Evolutionary conservation across 2,797 vertebrate genomes (phyloP).

Genomic region (Echiichthys vipera): DNA sequence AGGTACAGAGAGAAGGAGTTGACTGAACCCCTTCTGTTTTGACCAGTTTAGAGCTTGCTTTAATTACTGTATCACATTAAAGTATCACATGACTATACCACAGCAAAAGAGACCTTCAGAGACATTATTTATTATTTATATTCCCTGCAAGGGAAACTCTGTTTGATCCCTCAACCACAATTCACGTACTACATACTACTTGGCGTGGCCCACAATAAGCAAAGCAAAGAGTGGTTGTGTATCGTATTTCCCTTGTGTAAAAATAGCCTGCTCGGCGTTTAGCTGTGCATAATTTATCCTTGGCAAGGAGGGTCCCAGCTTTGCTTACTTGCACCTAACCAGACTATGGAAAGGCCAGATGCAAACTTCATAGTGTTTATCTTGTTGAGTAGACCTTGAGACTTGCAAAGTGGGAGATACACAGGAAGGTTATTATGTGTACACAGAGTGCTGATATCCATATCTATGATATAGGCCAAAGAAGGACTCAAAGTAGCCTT

Average conservation of each 20-base stretch:
- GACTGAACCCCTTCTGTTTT: conserved; percentile 56
- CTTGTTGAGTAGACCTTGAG: conserved; percentile 16
- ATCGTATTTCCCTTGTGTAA: conserved; percentile 44
- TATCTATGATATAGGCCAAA: conserved; percentile 47
- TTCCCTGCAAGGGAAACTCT: conserved; percentile 32
- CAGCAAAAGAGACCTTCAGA: conserved; percentile 37
- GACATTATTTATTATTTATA: conserved; percentile 69
- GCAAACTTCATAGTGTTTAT: conserved; percentile 22
- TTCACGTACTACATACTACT: conserved; percentile 33
- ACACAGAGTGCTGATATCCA: conserved; percentile 46
- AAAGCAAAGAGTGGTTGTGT: conserved; percentile 49
- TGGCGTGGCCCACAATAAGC: conserved; percentile 26
- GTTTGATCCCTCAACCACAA: conserved; percentile 30
- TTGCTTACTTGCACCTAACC: conserved; percentile 51
- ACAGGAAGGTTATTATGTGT: conserved; percentile 34
- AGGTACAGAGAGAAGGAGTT: conserved; percentile 58
- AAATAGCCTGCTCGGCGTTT: conserved; percentile 45
- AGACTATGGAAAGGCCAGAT: conserved; percentile 42
- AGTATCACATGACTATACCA: conserved; percentile 24
- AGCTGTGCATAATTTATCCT: conserved; percentile 37
- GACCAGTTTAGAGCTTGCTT: conserved; percentile 23
- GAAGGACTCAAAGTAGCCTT: conserved; percentile 50
- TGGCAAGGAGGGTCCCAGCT: conserved; percentile 29
- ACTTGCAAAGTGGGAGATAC: conserved; percentile 23
- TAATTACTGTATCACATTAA: conserved; percentile 46